Evolutionary conservation across 1,140 invertebrate species (phyloP).

Genomic region (Melitaea cinxia): DNA sequence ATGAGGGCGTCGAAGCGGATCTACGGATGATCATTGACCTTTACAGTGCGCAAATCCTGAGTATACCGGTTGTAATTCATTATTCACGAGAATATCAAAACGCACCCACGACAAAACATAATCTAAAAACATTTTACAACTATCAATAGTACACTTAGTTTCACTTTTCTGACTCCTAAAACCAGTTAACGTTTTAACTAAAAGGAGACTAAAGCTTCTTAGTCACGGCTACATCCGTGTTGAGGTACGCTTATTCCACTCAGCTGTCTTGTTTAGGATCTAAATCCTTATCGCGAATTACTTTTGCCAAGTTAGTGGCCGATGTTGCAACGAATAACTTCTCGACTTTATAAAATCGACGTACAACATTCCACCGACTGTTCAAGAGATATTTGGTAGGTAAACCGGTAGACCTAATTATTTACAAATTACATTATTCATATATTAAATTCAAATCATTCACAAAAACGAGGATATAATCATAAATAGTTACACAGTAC

Average conservation of each 20-base stretch:
- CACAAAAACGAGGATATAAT: slow-evolving; percentile 8
- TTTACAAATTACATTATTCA: slow-evolving; percentile 24
- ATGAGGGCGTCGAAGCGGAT: slow-evolving; percentile 77
- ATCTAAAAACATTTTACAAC: slow-evolving; percentile 10
- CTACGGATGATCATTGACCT: slow-evolving; percentile 81
- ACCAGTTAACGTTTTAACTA: slow-evolving; percentile 49
- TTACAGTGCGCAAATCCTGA: slow-evolving; percentile 68
- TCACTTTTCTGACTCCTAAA: slow-evolving; percentile 41
- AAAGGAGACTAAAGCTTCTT: slow-evolving; percentile 56
- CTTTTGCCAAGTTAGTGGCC: slow-evolving; percentile 32
- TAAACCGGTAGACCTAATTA: slow-evolving; percentile 30
- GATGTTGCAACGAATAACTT: slow-evolving; percentile 28
- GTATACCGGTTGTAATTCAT: slow-evolving; percentile 74
- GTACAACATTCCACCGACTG: slow-evolving; percentile 16
- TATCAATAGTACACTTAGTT: slow-evolving; percentile 15
- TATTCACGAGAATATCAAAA: slow-evolving; percentile 42
- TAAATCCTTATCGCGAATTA: slow-evolving; percentile 49
- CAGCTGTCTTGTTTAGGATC: slow-evolving; percentile 51
- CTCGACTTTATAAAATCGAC: slow-evolving; percentile 23
- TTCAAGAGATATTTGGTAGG: slow-evolving; percentile 21
- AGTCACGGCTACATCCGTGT: slow-evolving; percentile 69
- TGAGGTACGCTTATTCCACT: slow-evolving; percentile 50
- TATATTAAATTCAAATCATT: slow-evolving; percentile 19
- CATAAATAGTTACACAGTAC: slow-evolving; percentile 11
- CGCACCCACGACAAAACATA: slow-evolving; percentile 17